Conservation (phyloP, 2,888 invertebrate species). For the Apotomis turbidana region DNA sequence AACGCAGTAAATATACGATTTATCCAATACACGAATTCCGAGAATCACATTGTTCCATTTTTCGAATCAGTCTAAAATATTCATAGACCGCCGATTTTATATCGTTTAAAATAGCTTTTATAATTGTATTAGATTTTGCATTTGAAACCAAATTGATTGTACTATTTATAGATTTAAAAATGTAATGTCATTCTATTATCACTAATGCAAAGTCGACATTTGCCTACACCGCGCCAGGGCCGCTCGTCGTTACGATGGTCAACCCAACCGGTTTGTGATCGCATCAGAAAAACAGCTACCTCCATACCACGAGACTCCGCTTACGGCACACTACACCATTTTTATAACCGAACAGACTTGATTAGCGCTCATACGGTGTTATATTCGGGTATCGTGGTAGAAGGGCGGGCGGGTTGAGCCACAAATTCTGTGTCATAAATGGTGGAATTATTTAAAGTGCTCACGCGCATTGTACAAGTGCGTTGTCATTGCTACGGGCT, state of each 20-base stretch:
- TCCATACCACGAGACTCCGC: constrained; percentile 60
- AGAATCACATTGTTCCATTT: too few species aligned
- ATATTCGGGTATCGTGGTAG: constrained; percentile 57
- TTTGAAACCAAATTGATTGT: too few species aligned
- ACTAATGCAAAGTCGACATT: constrained; percentile 72
- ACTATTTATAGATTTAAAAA: background rate
- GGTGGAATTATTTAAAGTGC: constrained; percentile 53
- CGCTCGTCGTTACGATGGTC: constrained; percentile 76
- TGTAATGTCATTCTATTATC: constrained; percentile 55
- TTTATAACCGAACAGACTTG: constrained; percentile 10
- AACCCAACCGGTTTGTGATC: constrained; percentile 82
- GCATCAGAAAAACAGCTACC: constrained; percentile 81
- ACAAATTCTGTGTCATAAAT: constrained; percentile 74
- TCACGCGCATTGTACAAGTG: constrained; percentile 27
- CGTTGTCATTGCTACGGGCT: constrained; percentile 29
- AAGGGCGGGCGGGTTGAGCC: constrained; percentile 58
- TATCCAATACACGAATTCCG: too few species aligned
- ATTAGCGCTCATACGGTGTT: background rate
- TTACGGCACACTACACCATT: constrained; percentile 36
- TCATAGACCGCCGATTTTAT: too few species aligned
- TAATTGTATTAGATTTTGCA: too few species aligned
- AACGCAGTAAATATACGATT: too few species aligned
- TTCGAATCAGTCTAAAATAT: too few species aligned
- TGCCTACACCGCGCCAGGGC: constrained; percentile 54
- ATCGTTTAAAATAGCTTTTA: too few species aligned